Evolutionary conservation across 2,888 invertebrate species (phyloP), one percentile per base, ranked within the genome.

Genomic region (Phoenoteleia sp.): DNA sequence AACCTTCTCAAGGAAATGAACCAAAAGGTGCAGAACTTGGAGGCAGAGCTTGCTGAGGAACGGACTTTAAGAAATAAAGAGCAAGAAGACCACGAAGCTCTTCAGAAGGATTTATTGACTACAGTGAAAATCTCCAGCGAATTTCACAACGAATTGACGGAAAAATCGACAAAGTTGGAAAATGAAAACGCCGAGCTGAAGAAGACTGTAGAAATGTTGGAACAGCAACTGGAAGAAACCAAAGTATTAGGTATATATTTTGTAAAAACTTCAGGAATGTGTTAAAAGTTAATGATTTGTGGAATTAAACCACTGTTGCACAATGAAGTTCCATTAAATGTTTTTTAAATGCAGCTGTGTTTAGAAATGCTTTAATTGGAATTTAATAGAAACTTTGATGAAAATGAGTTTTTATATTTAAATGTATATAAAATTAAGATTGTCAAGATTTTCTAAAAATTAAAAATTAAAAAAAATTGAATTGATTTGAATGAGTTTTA

Each of bases 101-200:
- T 56, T 19, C 9, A 69, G 19, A n/a, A 13, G 11, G 69, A 69
- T 29, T 56, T 69, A 7, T n/a, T 54, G 3, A 69, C 54, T 7
- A 27, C 54, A 4, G 54, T 69, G 19, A 19, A 29, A 19, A 42
- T 69, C 1, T 11, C 54, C 3, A 23, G 42, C 6, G 27, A 69
- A 5, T 27, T 69, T n/a, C 33, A 23, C 9, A 36, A 19, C n/a
- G 69, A 69, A 17, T 7, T 11, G 2, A 27, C 6, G 9, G 67
- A 69, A 23, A 69, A 54, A 36, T 21, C 56, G 13, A 69, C 23
- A 13, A 54, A 42, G 27, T 23, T 13, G 0, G 39, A 69, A 19
- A 0, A 13, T 9, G 69, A 69, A 19, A 69, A 69, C 11, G 15
- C 39, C 6, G 54, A 69, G 33, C 9, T 69, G 27, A 69, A 69